Base-by-base conservation (phyloP, 2,797 vertebrate genomes). In the Enteromius viviparus region DNA sequence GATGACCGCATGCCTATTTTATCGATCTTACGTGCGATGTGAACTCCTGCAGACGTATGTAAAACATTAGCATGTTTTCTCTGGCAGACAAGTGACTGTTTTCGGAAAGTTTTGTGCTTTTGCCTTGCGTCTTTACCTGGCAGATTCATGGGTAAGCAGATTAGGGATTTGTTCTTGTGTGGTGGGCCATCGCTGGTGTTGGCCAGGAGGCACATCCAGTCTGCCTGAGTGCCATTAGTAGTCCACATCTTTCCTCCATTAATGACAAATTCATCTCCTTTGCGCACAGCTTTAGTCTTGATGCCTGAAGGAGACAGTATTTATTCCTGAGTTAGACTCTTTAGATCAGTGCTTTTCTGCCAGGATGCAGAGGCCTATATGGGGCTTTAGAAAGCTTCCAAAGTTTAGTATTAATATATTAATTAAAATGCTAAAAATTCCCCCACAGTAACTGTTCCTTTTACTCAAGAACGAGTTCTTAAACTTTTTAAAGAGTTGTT, bases 211-310 rank as follows among this genome's bases (percentile, higher is more conserved):
- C 95, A 96, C 94, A 96, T 96, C 95, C 95, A 96, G 88, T 97
- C 96, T 0, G 94, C 96, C 89, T 96, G 95, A 72, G 91, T 91
- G 0, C 96, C 93, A 0, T 87, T 95, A 0, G 95, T 96, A 45
- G 93, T 96, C 96, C 96, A 97, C 95, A 96, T 97, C 90, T 97
- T 97, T 0, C 96, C 93, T 0, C 95, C 96, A 19, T 94, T 96
- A 85, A 96, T 94, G 55, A 97, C 84, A 10, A 92, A 95, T 4
- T 97, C 95, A 53, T 95, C 88, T 0, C 94, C 95, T 86, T 95
- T 93, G 79, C 87, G 95, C 84, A 96, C 93, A 0, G 96, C 96
- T 23, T 90, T 96, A 0, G 95, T 97, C 89, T 91, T 93, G 82
- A 96, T 96, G 87, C 85, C 96, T 97, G n/a, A 17, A 66, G 23